phyloP scores from a whole-genome alignment of 2,888 invertebrate genomes.

The Coecobrya sp. region DNA sequence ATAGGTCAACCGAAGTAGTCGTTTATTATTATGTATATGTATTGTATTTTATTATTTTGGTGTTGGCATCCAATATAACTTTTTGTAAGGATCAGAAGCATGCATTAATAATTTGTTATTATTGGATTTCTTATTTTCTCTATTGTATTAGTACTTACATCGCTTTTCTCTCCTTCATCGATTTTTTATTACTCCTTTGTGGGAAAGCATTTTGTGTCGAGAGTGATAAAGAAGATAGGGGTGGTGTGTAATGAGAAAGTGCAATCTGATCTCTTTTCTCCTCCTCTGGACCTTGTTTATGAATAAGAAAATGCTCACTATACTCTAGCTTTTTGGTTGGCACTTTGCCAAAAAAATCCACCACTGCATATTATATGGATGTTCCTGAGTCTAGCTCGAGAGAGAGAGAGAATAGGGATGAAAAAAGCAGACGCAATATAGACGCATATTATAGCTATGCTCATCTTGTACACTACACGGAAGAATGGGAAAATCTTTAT shows the following conservation, averaged over 20 bases:
- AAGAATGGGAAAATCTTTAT: constrained; percentile 40
- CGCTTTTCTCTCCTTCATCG: constrained; percentile 55
- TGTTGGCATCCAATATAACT: background rate
- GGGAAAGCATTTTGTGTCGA: constrained; percentile 59
- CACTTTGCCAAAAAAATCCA: constrained; percentile 50
- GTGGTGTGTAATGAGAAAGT: constrained; percentile 71
- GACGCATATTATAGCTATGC: too few species aligned
- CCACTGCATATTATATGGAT: constrained; percentile 12
- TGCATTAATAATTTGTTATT: constrained; percentile 60
- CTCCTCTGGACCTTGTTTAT: constrained; percentile 61
- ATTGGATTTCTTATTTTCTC: constrained; percentile 32
- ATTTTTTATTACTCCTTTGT: constrained; percentile 68
- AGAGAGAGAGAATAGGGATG: background rate
- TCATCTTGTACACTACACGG: background rate
- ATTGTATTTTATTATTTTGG: background rate
- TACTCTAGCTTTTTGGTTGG: constrained; percentile 57
- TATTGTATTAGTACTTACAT: constrained; percentile 13
- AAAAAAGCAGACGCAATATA: background rate
- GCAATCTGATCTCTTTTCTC: constrained; percentile 70
- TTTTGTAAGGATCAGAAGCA: background rate
- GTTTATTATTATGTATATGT: background rate
- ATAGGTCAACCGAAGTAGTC: background rate
- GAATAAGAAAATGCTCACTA: constrained; percentile 64
- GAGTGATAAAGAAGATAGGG: constrained; percentile 66
- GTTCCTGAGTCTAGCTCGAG: background rate